Evolutionary conservation across 2,797 vertebrate genomes (phyloP).

Genomic region (Eulemur mongoz): DNA sequence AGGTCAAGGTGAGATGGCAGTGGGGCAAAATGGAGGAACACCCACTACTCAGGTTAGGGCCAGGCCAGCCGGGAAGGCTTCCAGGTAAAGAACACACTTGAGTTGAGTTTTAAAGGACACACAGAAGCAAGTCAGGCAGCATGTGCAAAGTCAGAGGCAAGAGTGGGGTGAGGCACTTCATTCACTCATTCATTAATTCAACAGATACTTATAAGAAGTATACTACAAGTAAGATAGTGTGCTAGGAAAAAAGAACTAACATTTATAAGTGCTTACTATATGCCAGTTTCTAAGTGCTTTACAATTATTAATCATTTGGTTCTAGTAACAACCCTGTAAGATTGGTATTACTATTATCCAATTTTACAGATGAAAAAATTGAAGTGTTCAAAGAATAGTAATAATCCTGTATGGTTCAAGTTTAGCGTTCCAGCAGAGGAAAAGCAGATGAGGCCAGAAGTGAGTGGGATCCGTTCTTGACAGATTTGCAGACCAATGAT

Average conservation of each 20-base stretch:
- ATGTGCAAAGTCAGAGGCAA: background rate
- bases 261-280: background rate
- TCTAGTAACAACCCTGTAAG: background rate
- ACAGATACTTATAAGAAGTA: background rate
- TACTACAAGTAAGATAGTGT: background rate
- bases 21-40: background rate
- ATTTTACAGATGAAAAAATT: background rate
- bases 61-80: background rate
- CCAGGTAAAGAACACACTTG: background rate
- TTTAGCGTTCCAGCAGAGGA: background rate
- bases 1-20: background rate
- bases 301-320: background rate
- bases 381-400: background rate
- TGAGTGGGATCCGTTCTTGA: background rate
- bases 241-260: rapidly evolving
- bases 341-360: background rate
- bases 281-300: background rate
- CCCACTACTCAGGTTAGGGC: background rate
- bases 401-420: background rate
- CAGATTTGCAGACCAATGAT: background rate
- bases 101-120: background rate
- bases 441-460: background rate
- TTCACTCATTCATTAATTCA: background rate
- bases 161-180: background rate
- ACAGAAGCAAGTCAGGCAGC: background rate